phyloP scores from a whole-genome alignment of 2,113 vertebrate genomes.

The Myotis yumanensis region DNA sequence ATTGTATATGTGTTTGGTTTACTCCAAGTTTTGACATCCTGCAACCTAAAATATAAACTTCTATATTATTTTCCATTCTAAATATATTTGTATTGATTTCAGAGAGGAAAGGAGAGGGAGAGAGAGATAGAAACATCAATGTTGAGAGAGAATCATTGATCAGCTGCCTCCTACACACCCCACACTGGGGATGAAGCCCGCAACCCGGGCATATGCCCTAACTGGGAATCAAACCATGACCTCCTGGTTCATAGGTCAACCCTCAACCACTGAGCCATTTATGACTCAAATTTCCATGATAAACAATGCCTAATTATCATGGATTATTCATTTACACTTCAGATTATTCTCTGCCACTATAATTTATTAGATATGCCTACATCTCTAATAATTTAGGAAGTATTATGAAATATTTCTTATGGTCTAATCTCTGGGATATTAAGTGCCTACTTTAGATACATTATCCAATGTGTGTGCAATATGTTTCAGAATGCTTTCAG shows the following conservation, averaged over 20 bases:
- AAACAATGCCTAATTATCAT: not conserved
- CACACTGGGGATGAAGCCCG: too few species aligned
- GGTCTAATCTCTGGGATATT: not conserved
- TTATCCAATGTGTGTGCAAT: not conserved
- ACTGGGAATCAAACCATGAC: too few species aligned
- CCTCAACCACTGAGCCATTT: not conserved
- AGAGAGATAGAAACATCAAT: too few species aligned
- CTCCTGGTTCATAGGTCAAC: too few species aligned
- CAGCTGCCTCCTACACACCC: too few species aligned
- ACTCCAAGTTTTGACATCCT: not conserved
- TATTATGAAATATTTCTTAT: not conserved
- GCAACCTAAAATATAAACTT: not conserved
- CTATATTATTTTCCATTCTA: not conserved
- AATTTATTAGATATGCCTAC: not conserved
- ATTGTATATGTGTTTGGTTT: not conserved
- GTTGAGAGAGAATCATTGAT: too few species aligned
- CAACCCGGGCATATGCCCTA: too few species aligned
- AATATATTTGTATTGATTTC: too few species aligned
- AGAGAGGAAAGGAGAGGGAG: too few species aligned
- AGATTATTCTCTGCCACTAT: not conserved
- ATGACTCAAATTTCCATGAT: not conserved
- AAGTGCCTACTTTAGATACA: not conserved
- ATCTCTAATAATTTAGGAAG: not conserved
- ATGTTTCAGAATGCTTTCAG: constrained; percentile 14
- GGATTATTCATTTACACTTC: not conserved